Base-by-base conservation (phyloP, 2,113 vertebrate genomes). In the Corythornis madagascariensis region DNA sequence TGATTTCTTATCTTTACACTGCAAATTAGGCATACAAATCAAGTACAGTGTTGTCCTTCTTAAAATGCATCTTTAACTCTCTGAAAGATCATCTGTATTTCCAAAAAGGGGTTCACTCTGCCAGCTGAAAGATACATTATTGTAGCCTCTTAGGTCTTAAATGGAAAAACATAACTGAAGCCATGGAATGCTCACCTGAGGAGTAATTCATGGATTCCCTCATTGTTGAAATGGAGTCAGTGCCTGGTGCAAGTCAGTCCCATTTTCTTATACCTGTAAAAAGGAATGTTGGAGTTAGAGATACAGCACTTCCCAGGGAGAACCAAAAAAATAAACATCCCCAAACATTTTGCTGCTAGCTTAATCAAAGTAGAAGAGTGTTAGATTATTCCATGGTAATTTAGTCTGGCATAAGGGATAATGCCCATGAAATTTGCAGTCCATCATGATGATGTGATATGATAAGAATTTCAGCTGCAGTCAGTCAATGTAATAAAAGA, bases 1-100 rank as follows among this genome's bases (percentile, higher is more conserved):
- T 89, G 67, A 95, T 93, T 93, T 96, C 91, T 84, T 96, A 92
- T 94, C 78, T 86, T 86, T 90, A 50, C 77, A 53, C 81, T 90
- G 83, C 50, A 92, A 83, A 91, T 95, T 95, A 92, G 61, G n/a
- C 92, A 79, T 53, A 92, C 67, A 93, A 78, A 83, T 70, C 80
- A 63, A 95, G 48, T 76, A 20, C n/a, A 86, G 61, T 55, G 52
- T 45, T 76, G 78, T 77, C 91, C 89, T 95, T 56, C 92, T 92
- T 78, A 83, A 87, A 84, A 92, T 75, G 60, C 78, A 63, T 88
- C 33, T 92, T 75, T 73, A 82, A 94, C n/a, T 60, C 35, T 35
- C 87, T 87, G 25, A 80, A 38, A 95, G 31, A 92, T 86, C 52
- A 31, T 89, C 17, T 76, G 73, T 63, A 52, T 92, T 55, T 94